Base-by-base conservation (phyloP, 2,797 vertebrate genomes). In the Myoxocephalus aenaeus region DNA sequence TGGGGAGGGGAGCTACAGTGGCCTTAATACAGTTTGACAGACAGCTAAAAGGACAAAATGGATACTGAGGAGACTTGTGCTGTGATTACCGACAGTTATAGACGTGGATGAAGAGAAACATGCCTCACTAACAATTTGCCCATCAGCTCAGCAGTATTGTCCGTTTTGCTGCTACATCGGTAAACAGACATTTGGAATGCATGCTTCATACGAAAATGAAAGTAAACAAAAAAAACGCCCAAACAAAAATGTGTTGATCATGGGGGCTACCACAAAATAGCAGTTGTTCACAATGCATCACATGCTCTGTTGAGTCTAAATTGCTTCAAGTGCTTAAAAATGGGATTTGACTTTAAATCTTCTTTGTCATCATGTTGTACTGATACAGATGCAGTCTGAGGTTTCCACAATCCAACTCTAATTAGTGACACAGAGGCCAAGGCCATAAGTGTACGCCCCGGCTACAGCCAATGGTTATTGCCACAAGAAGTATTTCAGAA, bases 401-500 rank as follows among this genome's bases (percentile, higher is more conserved):
- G 65, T 65, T 50, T 46, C 51, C 9, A 62, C 11, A 18, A 59
- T 61, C 13, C 40, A 54, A 64, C 58, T 69, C 17, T 27, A 44
- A 67, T 38, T 40, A 70, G 58, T 13, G 46, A 76, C 42, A 59
- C 53, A 7, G 48, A 67, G 73, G 79, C 27, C 17, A 18, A 34
- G 63, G 81, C 50, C 36, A 29, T 34, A 22, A 42, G 57, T 58
- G 20, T 40, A 10, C 29, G 57, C 48, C 27, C 65, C 69, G 63
- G 73, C 82, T 83, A 84, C 82, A 74, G 75, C 73, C 69, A 27
- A 51, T 81, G 54, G 68, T 91, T 94, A 94, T 93, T 93, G 93
- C 91, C 90, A 78, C 61, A 79, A 82, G 34, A 83, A 83, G 61
- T 87, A 59, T 71, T 77, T 74, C 48, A 85, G 57, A 81, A 80